Base-by-base conservation (phyloP, 2,113 vertebrate species). In the Colius striatus region DNA sequence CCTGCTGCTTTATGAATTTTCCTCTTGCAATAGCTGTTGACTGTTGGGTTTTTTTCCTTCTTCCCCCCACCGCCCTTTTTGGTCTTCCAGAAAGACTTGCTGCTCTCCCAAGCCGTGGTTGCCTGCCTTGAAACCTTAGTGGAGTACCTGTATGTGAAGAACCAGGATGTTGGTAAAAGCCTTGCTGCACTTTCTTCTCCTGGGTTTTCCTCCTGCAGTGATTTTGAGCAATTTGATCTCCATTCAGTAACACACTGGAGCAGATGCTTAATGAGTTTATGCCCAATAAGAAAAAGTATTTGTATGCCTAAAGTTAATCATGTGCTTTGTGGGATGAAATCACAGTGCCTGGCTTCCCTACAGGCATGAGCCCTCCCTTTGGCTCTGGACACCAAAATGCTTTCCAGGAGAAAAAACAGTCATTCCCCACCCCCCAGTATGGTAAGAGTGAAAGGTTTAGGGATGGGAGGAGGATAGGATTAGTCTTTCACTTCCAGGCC, bases 101-200 rank as follows among this genome's bases (percentile, higher is more conserved):
- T 98, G 65, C 84, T 99, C 89, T 97, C 99, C 63, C 98, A 97
- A 84, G 97, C 98, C 4, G 98, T 98, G 54, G 97, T 99, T 84
- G 98, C 98, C 95, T 99, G 98, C 94, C 96, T 99, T 67, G 98
- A 98, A 91, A 98, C 98, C 87, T 97, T 99, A 95, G 94, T 99
- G 92, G 97, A 97, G 82, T 99, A 99, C 93, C 95, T 99, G 43
- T 96, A 98, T 91, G 91, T 96, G 79, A 98, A 96, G 93, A 98
- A 97, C 92, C 97, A 98, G 54, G 73, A 95, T 48, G 71, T 97
- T 65, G 99, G 99, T 99, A 98, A 93, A 93, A 92, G 68, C 82
- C 54, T 76, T 84, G 25, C n/a, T 62, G 25, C 9, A 78, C 22
- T 78, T 82, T 58, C 45, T 93, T 93, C 22, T 78, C 26, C 32